Base-by-base conservation (phyloP, 1,140 invertebrate species). In the Portunus trituberculatus region DNA sequence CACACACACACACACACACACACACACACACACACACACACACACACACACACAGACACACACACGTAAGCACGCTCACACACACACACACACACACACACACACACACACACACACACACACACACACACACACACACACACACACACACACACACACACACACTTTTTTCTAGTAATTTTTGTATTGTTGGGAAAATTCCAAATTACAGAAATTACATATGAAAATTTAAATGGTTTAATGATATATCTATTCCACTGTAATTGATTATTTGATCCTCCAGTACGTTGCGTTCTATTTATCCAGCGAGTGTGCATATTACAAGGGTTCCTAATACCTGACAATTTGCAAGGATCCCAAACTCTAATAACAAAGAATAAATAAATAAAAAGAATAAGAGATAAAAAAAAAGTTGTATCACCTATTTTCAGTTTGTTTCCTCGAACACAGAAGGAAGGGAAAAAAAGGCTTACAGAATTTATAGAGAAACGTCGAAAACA, bases 21-120 rank as follows among this genome's bases (percentile, higher is more conserved):
- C 32, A 0, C 32, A 91, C 45, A 45, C 45, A 91, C 45, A 91
- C 45, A 91, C 1, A 91, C 32, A 0, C 32, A 91, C 45, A 45
- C 45, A 91, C 45, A 91, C 45, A 91, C 1, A 91, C 32, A 0
- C 32, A 91, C 45, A 45, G 4, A 91, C 45, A 91, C 45, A 91
- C 1, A 91, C 39, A 90, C 31, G 48, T 39, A 90, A 20, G 16
- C 31, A 46, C 31, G 28, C 31, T 45, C 32, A 0, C 32, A 91
- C 45, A 45, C 45, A 91, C 45, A 91, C 45, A 91, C 1, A 91
- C 32, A 0, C 32, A 91, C 45, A 45, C 45, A 91, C 45, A 91
- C 45, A 91, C 1, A 91, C 32, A 0, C 32, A 91, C 45, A 45
- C 45, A 91, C 45, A 91, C 45, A 91, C 1, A 91, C 32, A 0